Conservation (phyloP, 2,888 invertebrate genomes). For the Nephrocerus scutellatus region DNA sequence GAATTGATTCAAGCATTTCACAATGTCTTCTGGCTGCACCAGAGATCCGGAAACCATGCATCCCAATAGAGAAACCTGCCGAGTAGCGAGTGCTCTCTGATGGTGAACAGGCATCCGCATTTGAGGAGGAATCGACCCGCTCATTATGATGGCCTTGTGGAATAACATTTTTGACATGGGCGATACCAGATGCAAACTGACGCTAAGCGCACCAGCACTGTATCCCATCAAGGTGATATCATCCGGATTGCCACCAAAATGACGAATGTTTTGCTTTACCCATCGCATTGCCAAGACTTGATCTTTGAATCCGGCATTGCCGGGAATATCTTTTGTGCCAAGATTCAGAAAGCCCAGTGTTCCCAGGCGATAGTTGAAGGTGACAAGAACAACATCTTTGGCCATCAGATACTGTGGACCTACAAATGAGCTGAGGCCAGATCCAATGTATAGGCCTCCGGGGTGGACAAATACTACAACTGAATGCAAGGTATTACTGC, state of each 20-base stretch:
- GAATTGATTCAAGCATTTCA: constrained; percentile 47
- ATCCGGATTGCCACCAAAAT: constrained; percentile 52
- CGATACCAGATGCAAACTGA: constrained; percentile 41
- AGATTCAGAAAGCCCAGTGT: constrained; percentile 51
- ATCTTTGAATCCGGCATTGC: constrained; percentile 55
- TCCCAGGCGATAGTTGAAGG: constrained; percentile 56
- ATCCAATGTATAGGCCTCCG: constrained; percentile 55
- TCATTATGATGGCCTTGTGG: constrained; percentile 52
- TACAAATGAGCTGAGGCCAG: constrained; percentile 36
- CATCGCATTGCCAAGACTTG: constrained; percentile 52
- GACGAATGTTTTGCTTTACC: constrained; percentile 50
- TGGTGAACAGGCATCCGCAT: constrained; percentile 35
- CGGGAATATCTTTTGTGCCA: constrained; percentile 50
- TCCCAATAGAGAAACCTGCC: constrained; percentile 48
- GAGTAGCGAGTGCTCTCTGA: constrained; percentile 48
- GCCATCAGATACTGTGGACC: constrained; percentile 57
- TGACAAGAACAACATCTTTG: constrained; percentile 54
- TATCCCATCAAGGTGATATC: constrained; percentile 51
- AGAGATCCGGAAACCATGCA: constrained; percentile 35
- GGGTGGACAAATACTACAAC: constrained; percentile 60
- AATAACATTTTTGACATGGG: constrained; percentile 46
- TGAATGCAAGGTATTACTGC: constrained; percentile 41
- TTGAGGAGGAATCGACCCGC: constrained; percentile 43
- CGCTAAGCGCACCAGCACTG: constrained; percentile 35
- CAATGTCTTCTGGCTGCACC: constrained; percentile 40